Evolutionary conservation across 2,888 invertebrate genomes (phyloP).

Genomic region (Nomada ruficornis): DNA sequence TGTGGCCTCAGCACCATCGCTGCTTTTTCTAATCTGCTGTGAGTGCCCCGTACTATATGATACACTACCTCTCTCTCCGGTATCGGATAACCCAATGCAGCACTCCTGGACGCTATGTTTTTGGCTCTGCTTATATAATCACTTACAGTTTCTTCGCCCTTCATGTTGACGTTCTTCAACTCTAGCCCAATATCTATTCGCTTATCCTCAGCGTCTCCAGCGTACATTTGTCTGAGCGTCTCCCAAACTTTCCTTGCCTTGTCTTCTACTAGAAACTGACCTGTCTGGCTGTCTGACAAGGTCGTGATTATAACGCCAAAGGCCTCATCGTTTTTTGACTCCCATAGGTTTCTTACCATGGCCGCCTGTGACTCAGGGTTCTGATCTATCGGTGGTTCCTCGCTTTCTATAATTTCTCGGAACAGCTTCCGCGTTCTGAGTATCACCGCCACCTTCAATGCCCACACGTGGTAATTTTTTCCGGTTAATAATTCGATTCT

Average conservation of each 20-base stretch:
- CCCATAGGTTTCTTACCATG: too few species aligned
- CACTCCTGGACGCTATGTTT: too few species aligned
- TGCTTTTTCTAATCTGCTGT: too few species aligned
- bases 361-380: background rate
- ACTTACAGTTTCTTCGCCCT: background rate
- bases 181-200: conserved; percentile 24
- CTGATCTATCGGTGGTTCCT: background rate
- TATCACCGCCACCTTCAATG: background rate
- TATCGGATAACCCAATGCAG: too few species aligned
- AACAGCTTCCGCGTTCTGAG: background rate
- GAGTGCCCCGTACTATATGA: too few species aligned
- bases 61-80: too few species aligned
- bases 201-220: conserved; percentile 9
- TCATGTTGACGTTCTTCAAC: conserved; percentile 18
- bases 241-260: conserved; percentile 2
- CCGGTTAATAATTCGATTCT: too few species aligned
- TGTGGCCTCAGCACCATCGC: too few species aligned
- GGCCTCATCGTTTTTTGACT: background rate
- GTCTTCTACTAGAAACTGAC: conserved; percentile 11
- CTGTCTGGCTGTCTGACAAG: conserved; percentile 16
- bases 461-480: background rate
- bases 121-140: too few species aligned
- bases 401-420: background rate
- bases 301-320: conserved; percentile 3
- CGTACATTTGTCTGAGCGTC: background rate